These are phyloP conservation scores for Argya squamiceps DNA, from an alignment of 2,797 vertebrate species.

Conservation along the genomic window DNA sequence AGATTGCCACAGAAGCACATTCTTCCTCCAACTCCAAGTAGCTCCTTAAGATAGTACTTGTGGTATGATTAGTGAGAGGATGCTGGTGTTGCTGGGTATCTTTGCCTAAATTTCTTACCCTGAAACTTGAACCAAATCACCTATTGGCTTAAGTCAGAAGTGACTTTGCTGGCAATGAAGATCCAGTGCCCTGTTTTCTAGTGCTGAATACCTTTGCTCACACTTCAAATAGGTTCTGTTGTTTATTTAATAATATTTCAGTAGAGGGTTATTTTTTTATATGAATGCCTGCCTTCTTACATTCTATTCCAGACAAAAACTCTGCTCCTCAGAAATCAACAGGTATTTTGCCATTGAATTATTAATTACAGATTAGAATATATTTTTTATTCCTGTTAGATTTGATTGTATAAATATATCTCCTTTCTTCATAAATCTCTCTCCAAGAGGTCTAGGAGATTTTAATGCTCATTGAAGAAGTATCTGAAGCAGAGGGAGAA, in stretches of 20 bases:
- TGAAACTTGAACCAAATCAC: constrained; percentile 61
- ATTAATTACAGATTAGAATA: neutral
- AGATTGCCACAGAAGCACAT: neutral
- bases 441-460: neutral
- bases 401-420: neutral
- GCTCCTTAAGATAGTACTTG: neutral
- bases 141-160: constrained; percentile 40
- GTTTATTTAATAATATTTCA: constrained; percentile 14
- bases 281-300: neutral
- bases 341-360: neutral
- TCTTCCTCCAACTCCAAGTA: neutral
- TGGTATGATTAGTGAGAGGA: constrained; percentile 19
- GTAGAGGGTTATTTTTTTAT: neutral
- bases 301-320: neutral
- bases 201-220: constrained; percentile 11
- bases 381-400: neutral
- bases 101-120: constrained; percentile 49
- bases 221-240: neutral
- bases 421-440: neutral
- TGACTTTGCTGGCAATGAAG: constrained; percentile 15
- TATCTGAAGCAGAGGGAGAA: neutral
- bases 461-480: neutral
- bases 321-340: neutral
- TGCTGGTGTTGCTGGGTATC: constrained; percentile 18
- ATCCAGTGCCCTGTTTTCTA: neutral